Evolutionary conservation across 2,888 invertebrate species (phyloP).

Genomic region (Girardia tigrina): DNA sequence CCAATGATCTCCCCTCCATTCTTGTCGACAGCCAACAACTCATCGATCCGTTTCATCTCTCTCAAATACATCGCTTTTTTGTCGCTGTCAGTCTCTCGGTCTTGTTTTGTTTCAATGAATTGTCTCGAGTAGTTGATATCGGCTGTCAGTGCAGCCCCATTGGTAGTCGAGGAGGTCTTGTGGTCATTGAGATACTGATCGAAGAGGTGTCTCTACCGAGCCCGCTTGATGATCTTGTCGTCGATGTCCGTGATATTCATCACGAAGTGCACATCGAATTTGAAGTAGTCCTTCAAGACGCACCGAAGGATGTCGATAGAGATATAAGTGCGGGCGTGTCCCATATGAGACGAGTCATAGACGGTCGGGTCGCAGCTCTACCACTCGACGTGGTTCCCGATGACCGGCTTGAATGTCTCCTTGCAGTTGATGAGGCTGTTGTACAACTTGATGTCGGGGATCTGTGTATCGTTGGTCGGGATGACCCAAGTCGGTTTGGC

Average conservation of each 20-base stretch:
- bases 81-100: conserved; percentile 63
- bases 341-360: conserved; percentile 98
- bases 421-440: background rate
- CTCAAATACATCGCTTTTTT: conserved; percentile 72
- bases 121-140: conserved; percentile 59
- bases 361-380: conserved; percentile 99
- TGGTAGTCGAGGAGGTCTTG: too few relatives aligned
- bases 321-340: conserved; percentile 93
- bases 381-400: conserved; percentile 63
- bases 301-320: conserved; percentile 90
- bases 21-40: conserved; percentile 38
- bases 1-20: conserved; percentile 40
- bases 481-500: background rate
- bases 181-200: conserved; percentile 60
- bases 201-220: conserved; percentile 69
- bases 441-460: background rate
- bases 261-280: conserved; percentile 77
- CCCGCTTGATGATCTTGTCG: conserved; percentile 92
- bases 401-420: background rate
- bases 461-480: background rate
- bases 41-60: conserved; percentile 53
- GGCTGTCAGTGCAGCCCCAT: conserved; percentile 56
- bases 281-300: conserved; percentile 75
- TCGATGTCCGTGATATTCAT: conserved; percentile 99
- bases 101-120: conserved; percentile 41